phyloP scores from a whole-genome alignment of 1,140 invertebrate genomes.

The Atopsyche davidsoni region DNA sequence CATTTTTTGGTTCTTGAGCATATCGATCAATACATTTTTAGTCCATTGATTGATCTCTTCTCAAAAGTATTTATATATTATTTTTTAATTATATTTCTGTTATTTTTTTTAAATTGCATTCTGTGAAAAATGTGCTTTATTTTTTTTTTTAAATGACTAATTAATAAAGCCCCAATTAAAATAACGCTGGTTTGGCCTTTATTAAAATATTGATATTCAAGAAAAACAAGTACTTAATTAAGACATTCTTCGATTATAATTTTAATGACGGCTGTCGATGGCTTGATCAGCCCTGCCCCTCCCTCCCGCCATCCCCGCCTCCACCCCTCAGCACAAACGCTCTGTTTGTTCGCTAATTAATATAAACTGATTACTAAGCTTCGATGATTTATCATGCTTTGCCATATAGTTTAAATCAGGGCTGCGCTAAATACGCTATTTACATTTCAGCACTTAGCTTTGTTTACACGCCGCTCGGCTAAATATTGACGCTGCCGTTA shows the following conservation, averaged over 20 bases:
- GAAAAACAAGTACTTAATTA: not conserved
- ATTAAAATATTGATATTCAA: not conserved
- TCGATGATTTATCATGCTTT: constrained; percentile 29
- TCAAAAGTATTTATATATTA: not conserved
- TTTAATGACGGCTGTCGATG: not conserved
- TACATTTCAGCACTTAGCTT: too few species aligned
- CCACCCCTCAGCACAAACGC: not conserved
- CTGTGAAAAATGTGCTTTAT: too few species aligned
- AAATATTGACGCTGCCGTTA: too few species aligned
- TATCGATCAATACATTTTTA: too few species aligned
- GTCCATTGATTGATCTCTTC: not conserved
- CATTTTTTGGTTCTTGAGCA: too few species aligned
- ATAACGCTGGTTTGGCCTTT: not conserved
- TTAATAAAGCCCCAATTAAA: not conserved
- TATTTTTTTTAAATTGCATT: too few species aligned
- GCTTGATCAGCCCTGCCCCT: not conserved
- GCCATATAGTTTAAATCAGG: constrained; percentile 14
- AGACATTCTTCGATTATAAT: not conserved
- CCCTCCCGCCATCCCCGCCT: not conserved
- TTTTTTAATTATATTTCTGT: not conserved
- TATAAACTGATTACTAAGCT: constrained; percentile 32
- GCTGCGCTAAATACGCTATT: constrained; percentile 7
- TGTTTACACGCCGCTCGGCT: too few species aligned
- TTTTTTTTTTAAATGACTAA: too few species aligned
- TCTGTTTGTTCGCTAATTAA: constrained; percentile 31